Percentiles rank a stretch among this genome's conserved stretches.
Conservation (phyloP, 2,113 vertebrate genomes). For the Lynx canadensis region DNA sequence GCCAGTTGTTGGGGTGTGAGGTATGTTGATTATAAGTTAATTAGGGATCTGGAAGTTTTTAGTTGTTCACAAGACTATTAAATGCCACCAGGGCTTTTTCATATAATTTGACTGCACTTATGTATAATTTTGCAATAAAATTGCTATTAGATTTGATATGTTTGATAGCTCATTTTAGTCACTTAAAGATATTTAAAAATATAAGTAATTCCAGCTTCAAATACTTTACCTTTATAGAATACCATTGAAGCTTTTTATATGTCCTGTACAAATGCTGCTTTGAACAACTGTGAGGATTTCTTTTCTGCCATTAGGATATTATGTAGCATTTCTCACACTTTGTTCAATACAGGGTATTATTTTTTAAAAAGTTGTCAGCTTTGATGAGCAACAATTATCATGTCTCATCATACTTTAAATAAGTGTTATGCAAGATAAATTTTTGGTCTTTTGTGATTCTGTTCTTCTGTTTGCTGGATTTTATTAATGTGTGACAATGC, state of each 20-base stretch:
- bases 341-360: not conserved
- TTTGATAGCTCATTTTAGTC: constrained; percentile 17
- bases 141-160: not conserved
- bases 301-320: not conserved
- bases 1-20: not conserved
- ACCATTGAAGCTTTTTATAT: not conserved
- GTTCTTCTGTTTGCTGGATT: not conserved
- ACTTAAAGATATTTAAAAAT: constrained; percentile 43
- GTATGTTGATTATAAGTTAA: not conserved
- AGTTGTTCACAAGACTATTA: not conserved
- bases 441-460: not conserved
- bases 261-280: not conserved
- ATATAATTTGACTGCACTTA: constrained; percentile 20
- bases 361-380: not conserved
- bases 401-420: not conserved
- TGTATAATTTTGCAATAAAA: not conserved
- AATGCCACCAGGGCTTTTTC: not conserved
- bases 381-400: not conserved
- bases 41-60: not conserved
- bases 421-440: not conserved
- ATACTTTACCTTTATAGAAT: not conserved
- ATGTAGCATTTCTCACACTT: not conserved
- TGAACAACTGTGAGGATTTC: not conserved
- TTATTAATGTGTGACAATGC: constrained; percentile 43
- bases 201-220: not conserved